Percentiles rank a stretch among this genome's conserved stretches.
Conservation (phyloP, 1,140 invertebrate species). For the Drosophila lacteicornis region DNA sequence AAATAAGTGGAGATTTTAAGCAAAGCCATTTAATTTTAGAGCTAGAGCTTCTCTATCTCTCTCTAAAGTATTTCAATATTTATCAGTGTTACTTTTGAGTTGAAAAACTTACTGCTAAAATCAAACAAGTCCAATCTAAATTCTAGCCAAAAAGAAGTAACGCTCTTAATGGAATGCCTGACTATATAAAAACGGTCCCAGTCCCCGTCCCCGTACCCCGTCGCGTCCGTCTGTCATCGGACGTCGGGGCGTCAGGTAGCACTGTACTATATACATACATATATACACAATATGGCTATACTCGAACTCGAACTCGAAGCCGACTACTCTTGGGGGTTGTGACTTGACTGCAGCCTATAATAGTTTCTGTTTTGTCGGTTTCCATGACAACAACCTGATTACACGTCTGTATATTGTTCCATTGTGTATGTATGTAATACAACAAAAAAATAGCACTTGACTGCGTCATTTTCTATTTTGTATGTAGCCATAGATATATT, state of each 20-base stretch:
- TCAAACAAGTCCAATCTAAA: conserved; percentile 23
- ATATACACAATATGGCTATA: conserved; percentile 4
- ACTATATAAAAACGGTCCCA: background rate
- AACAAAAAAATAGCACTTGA: conserved; percentile 16
- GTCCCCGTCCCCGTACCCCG: too few relatives aligned
- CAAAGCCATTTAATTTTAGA: background rate
- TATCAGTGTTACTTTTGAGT: background rate
- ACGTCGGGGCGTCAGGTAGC: conserved; percentile 35
- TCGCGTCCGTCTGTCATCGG: background rate
- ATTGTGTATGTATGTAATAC: background rate
- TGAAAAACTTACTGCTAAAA: background rate
- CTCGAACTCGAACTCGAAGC: conserved; percentile 7
- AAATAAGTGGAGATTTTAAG: background rate
- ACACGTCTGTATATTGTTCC: conserved; percentile 41
- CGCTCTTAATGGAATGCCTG: background rate
- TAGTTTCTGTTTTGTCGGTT: conserved; percentile 65
- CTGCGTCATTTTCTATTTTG: conserved; percentile 53
- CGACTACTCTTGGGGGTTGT: conserved; percentile 34
- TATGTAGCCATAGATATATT: conserved; percentile 7
- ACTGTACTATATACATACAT: conserved; percentile 28
- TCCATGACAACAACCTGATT: conserved; percentile 71
- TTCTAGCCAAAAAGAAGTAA: conserved; percentile 2
- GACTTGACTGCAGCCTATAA: conserved; percentile 38
- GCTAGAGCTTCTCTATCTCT: background rate
- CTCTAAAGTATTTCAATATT: background rate